Evolutionary conservation across 1,140 invertebrate species (phyloP).

Genomic region (Diachasmimorpha longicaudata): DNA sequence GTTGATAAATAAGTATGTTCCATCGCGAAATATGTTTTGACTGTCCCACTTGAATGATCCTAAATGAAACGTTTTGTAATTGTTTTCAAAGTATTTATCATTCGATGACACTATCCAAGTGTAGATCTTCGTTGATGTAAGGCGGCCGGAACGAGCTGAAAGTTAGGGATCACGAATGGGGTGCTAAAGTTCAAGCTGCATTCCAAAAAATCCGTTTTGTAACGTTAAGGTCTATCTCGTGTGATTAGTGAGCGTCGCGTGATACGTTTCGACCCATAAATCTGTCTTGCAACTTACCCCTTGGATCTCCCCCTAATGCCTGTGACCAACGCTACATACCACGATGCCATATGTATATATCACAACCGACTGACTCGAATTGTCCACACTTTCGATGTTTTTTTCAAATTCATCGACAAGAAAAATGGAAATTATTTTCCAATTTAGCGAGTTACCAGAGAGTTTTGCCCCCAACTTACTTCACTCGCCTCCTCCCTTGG

Average conservation of each 20-base stretch:
- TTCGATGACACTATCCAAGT: neutral
- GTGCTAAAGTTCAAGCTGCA: neutral
- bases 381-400: neutral
- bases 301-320: neutral
- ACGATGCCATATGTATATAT: neutral
- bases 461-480: no score
- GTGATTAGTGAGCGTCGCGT: conserved; percentile 25
- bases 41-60: neutral
- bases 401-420: neutral
- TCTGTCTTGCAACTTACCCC: conserved; percentile 7
- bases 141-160: neutral
- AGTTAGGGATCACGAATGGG: neutral
- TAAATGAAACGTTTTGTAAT: neutral
- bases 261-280: conserved; percentile 22
- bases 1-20: no score
- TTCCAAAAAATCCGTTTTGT: neutral
- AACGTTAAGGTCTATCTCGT: neutral
- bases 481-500: no score
- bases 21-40: neutral
- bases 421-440: no score
- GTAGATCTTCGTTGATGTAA: neutral
- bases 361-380: neutral
- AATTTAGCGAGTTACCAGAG: no score
- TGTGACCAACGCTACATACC: neutral
- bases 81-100: neutral